phyloP scores from a whole-genome alignment of 2,888 invertebrate species.

The Alitta virens region DNA sequence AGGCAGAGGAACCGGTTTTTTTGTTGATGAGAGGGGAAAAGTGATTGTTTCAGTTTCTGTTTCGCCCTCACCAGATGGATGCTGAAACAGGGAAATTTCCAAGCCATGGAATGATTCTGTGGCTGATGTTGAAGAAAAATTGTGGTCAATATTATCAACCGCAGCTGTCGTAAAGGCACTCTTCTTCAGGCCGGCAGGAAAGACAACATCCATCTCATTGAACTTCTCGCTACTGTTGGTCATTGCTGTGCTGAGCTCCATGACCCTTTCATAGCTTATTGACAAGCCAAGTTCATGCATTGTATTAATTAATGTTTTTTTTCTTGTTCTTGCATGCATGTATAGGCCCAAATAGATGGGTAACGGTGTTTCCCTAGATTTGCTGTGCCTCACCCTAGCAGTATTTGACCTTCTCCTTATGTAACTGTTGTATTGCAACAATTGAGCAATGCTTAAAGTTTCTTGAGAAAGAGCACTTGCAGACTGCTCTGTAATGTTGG shows the following conservation, averaged over 20 bases:
- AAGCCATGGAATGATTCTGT: constrained; percentile 29
- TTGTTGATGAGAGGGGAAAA: constrained; percentile 1
- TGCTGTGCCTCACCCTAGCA: constrained; percentile 14
- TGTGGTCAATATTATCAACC: constrained; percentile 33
- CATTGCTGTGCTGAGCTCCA: constrained; percentile 29
- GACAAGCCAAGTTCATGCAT: constrained; percentile 27
- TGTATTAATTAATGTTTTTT: constrained; percentile 15
- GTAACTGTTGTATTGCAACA: constrained; percentile 22
- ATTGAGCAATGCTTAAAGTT: constrained; percentile 22
- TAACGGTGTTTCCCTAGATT: constrained; percentile 21
- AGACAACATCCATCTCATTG: constrained; percentile 17
- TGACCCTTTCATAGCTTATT: constrained; percentile 33
- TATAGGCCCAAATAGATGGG: constrained; percentile 26
- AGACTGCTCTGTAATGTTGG: constrained; percentile 22
- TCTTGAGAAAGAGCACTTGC: constrained; percentile 16
- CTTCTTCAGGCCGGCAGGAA: constrained; percentile 17
- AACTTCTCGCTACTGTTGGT: constrained; percentile 22
- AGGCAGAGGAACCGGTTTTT: too few species aligned
- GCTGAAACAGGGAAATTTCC: constrained; percentile 29
- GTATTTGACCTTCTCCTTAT: constrained; percentile 14
- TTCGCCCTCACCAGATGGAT: constrained; percentile 18
- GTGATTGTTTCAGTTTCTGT: constrained; percentile 16
- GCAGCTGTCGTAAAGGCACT: constrained; percentile 28
- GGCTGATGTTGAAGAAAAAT: constrained; percentile 27
- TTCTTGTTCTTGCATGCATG: constrained; percentile 30